Evolutionary conservation across 35 echinoderm and acorn worm genomes (phyloP), one percentile per base, ranked within the genome.

Genomic region (Lytechinus variegatus): DNA sequence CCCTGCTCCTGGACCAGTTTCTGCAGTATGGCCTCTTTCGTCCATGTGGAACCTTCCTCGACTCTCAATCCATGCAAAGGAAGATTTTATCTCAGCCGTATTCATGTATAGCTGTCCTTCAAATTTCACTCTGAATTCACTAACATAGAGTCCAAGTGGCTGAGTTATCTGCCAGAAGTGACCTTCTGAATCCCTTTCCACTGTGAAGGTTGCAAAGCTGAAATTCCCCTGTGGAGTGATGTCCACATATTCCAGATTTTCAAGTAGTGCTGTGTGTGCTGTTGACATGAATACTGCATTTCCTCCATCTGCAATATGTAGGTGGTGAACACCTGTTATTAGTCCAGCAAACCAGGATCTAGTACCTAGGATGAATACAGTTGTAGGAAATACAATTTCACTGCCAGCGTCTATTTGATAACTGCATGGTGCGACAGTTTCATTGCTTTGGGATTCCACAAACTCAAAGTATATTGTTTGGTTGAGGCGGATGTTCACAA

Each of bases 21-120:
- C 96, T 12, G 89, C 90, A 86, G 61, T 9, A 54, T 95, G 88
- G 51, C 98, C 98, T 57, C 95, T 95, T 27, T 90, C 98, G 95
- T 99, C 96, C 92, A 99, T 95, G 87, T 99, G 96, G 71, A 99
- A 99, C 9, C 86, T 94, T 14, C 98, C 98, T 54, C 97, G 95
- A 94, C 98, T 99, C 94, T 99, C 98, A 94, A 99, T 96, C 95
- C 95, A 96, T 6, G 98, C 98, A 95, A 95, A 95, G 9, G 95
- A 86, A 60, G 96, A 97, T n/a, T 94, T 91, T 8, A 99, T 95
- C 89, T 99, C 98, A 87, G 96, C 98, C 66, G 94, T 94, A 54
- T 99, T 97, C 98, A 99, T 97, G 54, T 94, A 95, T 9, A 99
- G 87, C 27, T 96, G 94, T 12, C 96, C 98, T 92, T 97, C 87